Percentiles rank a stretch among this genome's conserved stretches.
Evolutionary conservation across 2,888 invertebrate species (phyloP).

Genomic region (Agonopterix subpropinquella): DNA sequence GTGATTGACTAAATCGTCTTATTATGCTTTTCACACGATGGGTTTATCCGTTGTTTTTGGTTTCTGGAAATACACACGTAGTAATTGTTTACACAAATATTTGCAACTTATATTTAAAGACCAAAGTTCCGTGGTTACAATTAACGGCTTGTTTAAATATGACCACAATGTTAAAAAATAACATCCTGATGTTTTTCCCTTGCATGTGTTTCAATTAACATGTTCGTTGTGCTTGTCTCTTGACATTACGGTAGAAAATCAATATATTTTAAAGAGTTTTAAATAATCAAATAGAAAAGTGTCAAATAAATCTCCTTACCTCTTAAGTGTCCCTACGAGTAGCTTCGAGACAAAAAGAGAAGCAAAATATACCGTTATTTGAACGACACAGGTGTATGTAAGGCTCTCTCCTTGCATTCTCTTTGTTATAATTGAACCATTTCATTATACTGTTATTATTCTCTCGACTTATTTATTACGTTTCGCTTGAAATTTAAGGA

Average conservation of each 20-base stretch:
- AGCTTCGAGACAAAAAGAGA: constrained; percentile 31
- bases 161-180: constrained; percentile 1
- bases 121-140: constrained; percentile 1
- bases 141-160: constrained; percentile 4
- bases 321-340: constrained; percentile 1
- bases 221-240: too few relatives aligned
- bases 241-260: too few relatives aligned
- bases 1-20: too few relatives aligned
- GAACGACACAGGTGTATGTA: constrained; percentile 31
- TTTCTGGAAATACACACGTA: too few relatives aligned
- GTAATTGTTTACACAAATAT: background rate
- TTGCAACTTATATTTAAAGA: constrained; percentile 1
- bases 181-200: background rate
- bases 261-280: too few relatives aligned
- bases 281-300: background rate
- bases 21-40: too few relatives aligned
- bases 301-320: constrained; percentile 27
- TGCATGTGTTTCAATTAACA: too few relatives aligned
- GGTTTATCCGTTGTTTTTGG: too few relatives aligned
- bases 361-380: constrained; percentile 34
- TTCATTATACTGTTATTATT: background rate
- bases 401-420: constrained; percentile 23
- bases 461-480: constrained; percentile 1
- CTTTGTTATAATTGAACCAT: constrained; percentile 15
- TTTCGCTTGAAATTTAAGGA: background rate